Conservation (phyloP, 2,888 invertebrate genomes). For the Creontiades dilutus region DNA sequence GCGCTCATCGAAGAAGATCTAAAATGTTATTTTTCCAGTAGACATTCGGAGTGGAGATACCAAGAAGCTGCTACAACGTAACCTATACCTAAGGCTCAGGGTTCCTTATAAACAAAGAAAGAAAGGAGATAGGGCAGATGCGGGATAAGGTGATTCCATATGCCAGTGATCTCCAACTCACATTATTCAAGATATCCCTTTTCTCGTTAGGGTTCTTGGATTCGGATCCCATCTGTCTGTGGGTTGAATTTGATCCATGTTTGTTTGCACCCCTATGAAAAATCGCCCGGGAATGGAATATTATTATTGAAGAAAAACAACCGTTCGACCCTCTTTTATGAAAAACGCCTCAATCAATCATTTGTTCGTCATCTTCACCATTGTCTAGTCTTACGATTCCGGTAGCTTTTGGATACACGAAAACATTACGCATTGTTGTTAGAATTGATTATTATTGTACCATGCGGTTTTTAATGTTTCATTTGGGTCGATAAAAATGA, state of each 20-base stretch:
- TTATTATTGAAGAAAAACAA: background rate
- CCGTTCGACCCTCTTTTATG: background rate
- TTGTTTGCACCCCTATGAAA: slow-evolving; percentile 16
- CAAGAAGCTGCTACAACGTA: no score
- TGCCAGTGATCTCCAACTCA: slow-evolving; percentile 18
- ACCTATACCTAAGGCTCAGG: no score
- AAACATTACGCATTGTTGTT: background rate
- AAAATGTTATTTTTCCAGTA: no score
- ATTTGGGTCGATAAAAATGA: no score
- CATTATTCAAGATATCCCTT: slow-evolving; percentile 20
- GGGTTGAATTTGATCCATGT: slow-evolving; percentile 36
- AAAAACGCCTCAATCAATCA: slow-evolving; percentile 10
- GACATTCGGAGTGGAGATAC: no score
- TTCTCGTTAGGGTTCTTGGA: background rate
- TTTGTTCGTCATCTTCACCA: background rate
- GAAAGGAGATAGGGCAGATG: background rate
- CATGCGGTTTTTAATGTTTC: no score
- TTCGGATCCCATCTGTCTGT: background rate
- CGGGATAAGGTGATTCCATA: slow-evolving; percentile 18
- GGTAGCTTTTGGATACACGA: background rate
- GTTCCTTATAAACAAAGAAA: background rate
- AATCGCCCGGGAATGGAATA: background rate
- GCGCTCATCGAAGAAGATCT: no score
- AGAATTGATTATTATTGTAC: background rate
- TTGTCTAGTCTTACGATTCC: no score